These are phyloP conservation scores for Villa cingulata DNA, from an alignment of 2,888 invertebrate genomes.

Conservation along the genomic window DNA sequence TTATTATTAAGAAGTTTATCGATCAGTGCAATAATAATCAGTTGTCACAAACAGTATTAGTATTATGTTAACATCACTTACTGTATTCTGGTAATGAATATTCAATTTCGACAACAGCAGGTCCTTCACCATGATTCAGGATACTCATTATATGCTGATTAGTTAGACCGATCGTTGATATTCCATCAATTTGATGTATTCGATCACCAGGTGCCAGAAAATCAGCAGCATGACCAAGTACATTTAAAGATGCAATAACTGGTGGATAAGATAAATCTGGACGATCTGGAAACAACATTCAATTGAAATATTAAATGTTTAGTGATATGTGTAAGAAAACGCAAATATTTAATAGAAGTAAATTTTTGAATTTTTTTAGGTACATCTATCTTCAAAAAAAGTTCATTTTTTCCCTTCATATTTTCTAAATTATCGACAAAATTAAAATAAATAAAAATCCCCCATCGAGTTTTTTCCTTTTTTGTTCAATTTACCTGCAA, in stretches of 20 bases:
- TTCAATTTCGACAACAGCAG: slow-evolving; percentile 68
- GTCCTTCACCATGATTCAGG: slow-evolving; percentile 57
- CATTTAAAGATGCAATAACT: slow-evolving; percentile 33
- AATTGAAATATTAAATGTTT: too few species aligned
- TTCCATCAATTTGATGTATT: slow-evolving; percentile 69
- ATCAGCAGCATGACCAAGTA: slow-evolving; percentile 46
- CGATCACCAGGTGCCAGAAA: slow-evolving; percentile 65
- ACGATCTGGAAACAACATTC: slow-evolving; percentile 25
- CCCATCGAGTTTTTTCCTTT: too few species aligned
- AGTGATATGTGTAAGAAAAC: too few species aligned
- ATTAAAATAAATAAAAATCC: too few species aligned
- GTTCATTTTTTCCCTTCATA: too few species aligned
- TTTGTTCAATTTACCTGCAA: slow-evolving; percentile 36
- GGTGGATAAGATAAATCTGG: slow-evolving; percentile 36
- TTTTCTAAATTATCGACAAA: too few species aligned
- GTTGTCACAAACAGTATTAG: too few species aligned
- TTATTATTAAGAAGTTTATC: too few species aligned
- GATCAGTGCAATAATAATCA: too few species aligned
- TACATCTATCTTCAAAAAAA: too few species aligned
- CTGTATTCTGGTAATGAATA: slow-evolving; percentile 71
- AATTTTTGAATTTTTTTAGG: too few species aligned
- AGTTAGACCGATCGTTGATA: slow-evolving; percentile 57
- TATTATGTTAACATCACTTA: slow-evolving; percentile 34
- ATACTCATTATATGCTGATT: slow-evolving; percentile 62
- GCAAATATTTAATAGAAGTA: too few species aligned